A percentile compares a stretch with the other conserved stretches of the same genome.
phyloP scores from a whole-genome alignment of 2,797 vertebrate genomes.

The Acipenser ruthenus region DNA sequence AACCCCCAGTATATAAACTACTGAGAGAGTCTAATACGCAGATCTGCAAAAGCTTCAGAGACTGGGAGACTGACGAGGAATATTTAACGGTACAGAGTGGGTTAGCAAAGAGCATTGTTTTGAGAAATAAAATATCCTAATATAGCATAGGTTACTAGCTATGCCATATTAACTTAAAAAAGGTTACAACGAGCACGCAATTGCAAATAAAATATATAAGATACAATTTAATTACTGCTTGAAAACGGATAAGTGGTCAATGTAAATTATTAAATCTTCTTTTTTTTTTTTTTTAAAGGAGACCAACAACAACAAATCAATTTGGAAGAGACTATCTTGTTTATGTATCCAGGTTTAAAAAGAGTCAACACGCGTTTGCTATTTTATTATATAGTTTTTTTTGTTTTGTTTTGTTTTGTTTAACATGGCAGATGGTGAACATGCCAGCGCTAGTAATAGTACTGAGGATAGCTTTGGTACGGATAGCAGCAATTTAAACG shows the following conservation, averaged over 20 bases:
- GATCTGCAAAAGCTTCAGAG: constrained; percentile 48
- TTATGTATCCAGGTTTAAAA: background rate
- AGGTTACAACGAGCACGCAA: too few species aligned
- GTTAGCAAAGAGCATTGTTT: too few species aligned
- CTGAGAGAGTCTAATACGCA: constrained; percentile 61
- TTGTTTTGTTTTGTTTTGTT: constrained; percentile 15
- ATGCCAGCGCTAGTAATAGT: constrained; percentile 30
- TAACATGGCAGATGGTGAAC: constrained; percentile 81
- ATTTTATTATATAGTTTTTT: constrained; percentile 3
- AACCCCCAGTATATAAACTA: constrained; percentile 70
- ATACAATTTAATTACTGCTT: too few species aligned
- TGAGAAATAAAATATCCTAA: too few species aligned
- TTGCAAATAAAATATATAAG: too few species aligned
- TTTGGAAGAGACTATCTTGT: background rate
- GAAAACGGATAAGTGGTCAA: too few species aligned
- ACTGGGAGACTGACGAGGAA: constrained; percentile 19
- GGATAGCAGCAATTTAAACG: constrained; percentile 68
- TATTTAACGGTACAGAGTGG: constrained; percentile 1
- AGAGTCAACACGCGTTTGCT: background rate
- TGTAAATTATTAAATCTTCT: too few species aligned
- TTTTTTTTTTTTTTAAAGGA: too few species aligned
- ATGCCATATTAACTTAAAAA: too few species aligned
- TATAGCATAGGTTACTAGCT: too few species aligned
- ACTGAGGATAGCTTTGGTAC: constrained; percentile 34
- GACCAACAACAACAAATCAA: too few species aligned